Base-by-base conservation (phyloP, 2,797 vertebrate species). In the Poecile montanus region DNA sequence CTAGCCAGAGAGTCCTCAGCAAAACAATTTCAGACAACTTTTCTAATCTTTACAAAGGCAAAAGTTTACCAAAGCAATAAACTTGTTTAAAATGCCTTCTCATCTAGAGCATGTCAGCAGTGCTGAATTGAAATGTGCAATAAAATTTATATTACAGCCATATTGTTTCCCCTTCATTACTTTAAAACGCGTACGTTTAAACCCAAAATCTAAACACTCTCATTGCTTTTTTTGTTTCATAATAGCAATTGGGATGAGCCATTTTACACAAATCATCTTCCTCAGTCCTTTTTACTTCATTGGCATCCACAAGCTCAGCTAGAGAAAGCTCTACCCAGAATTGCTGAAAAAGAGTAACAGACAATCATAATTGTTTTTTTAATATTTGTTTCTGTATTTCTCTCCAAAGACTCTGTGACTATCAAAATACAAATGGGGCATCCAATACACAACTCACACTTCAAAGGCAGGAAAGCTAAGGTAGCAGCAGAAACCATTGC, bases 141-240 rank as follows among this genome's bases (percentile, higher is more conserved):
- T 95, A 93, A 95, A 92, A 89, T 81, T 89, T 93, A 58, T 89
- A 85, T 68, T 92, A 83, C 60, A 93, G 62, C 72, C 73, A 84
- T 83, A 88, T 11, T 80, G 65, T 60, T 95, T 45, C n/a, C 18
- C 26, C 29, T 48, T 85, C 82, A 78, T 91, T 83, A 78, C 70
- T 93, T 94, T 32, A 89, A 93, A 94, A 74, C 1, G 13, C 67
- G 0, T 3, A 60, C 6, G 38, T 44, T 94, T 58, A 91, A 94
- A 77, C 18, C 10, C 81, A 68, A 88, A 94, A 89, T 57, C 58
- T 80, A 89, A 90, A 78, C 23, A 18, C 10, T 61, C 9, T 2
- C 32, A n/a, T 30, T 85, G 29, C 2, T 51, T 56, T 53, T 60
- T 60, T 44, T 36, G 15, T 72, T 83, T 79, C 45, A 22, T 51